phyloP scores from a whole-genome alignment of 2,797 vertebrate species.

The Halcyon chelicuti region DNA sequence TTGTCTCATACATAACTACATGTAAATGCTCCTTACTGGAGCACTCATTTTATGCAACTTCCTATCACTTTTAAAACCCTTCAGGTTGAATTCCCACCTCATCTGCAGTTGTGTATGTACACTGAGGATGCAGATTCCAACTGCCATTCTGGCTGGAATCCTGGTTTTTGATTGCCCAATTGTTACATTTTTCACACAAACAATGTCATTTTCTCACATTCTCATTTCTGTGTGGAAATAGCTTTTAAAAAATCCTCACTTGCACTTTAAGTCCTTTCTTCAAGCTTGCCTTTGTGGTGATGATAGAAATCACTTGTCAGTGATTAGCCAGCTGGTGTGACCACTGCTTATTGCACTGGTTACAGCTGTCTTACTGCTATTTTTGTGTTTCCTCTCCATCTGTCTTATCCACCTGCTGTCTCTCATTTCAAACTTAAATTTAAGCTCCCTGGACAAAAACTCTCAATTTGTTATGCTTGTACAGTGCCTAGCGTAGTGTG shows the following conservation, averaged over 20 bases:
- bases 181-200: background rate
- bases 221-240: background rate
- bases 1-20: background rate
- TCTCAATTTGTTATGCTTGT: constrained; percentile 42
- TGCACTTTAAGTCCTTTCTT: constrained; percentile 45
- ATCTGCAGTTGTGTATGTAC: background rate
- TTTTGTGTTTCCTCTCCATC: constrained; percentile 64
- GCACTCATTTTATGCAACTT: background rate
- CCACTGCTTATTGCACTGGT: constrained; percentile 40
- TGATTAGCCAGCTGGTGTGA: constrained; percentile 65
- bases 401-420: constrained; percentile 64
- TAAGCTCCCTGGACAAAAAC: constrained; percentile 39
- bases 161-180: background rate
- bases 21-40: background rate
- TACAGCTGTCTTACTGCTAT: constrained; percentile 63
- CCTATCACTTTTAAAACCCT: background rate
- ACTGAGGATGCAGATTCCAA: background rate
- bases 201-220: background rate
- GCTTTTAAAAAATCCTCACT: background rate
- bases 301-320: constrained; percentile 40
- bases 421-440: constrained; percentile 53
- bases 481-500: background rate
- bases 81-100: background rate
- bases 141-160: background rate
- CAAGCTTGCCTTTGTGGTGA: background rate